Base-by-base conservation (phyloP, 2,797 vertebrate species). In the Rousettus madagascariensis region DNA sequence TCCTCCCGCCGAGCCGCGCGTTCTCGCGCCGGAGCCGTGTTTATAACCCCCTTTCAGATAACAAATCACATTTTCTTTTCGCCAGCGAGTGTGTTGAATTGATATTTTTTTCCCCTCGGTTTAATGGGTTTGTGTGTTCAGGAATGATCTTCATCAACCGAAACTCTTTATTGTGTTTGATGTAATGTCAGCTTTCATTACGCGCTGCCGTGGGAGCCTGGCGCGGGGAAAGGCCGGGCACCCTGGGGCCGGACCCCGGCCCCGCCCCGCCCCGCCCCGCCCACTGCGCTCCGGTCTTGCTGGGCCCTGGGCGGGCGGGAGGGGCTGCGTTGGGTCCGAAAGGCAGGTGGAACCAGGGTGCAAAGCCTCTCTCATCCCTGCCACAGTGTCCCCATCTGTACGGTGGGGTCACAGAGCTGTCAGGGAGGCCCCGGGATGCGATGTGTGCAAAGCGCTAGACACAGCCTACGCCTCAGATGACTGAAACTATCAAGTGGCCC, bases 161-260 rank as follows among this genome's bases (percentile, higher is more conserved):
- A 99, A 99, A 99, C 99, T 99, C 99, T 99, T 99, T 99, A 99
- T 99, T 99, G 99, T 99, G 99, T 99, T 99, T 99, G 99, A 99
- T 99, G 98, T 99, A 99, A 99, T 98, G 99, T 99, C 99, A 99
- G 99, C 99, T 99, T 99, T 99, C 99, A 99, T 99, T 99, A 99
- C 91, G 97, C 97, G 97, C 98, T 97, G 94, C 69, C 93, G 97
- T 98, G 2, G 95, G 98, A 94, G 90, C 77, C 6, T 0, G 55
- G 83, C 57, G 0, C 77, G 17, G 69, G 53, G 83, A 38, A 89
- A 92, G 90, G 90, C 95, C 2, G 0, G 57, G 92, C 69, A 78
- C 92, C 95, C 90, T 22, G 63, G 74, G 91, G 78, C 69, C 72
- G 8, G 88, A 55, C 53, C 59, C 74, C 66, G 38, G 7, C 79